phyloP scores from a whole-genome alignment of 2,113 vertebrate genomes.

The Microtus richardsoni region DNA sequence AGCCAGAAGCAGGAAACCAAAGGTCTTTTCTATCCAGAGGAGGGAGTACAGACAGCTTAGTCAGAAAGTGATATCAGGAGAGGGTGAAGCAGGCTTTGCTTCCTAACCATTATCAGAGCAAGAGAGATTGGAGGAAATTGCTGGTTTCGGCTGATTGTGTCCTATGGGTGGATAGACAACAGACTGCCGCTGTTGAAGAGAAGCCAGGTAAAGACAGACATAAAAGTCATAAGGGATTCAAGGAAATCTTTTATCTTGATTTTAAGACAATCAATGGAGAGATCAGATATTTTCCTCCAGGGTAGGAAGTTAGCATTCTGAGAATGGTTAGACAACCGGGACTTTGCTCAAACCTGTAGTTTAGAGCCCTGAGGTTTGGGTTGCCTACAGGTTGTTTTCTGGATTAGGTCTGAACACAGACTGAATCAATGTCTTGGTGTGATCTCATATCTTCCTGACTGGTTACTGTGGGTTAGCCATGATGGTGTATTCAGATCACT shows the following conservation, averaged over 20 bases:
- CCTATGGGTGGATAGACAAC: background rate
- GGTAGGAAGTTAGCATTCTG: too few relatives aligned
- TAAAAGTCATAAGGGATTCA: background rate
- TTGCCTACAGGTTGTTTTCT: background rate
- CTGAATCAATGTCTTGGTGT: background rate
- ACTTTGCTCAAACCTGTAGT: background rate
- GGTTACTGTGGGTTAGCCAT: background rate
- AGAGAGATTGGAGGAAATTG: background rate
- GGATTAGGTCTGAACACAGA: background rate
- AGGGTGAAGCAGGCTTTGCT: background rate
- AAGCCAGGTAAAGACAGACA: background rate
- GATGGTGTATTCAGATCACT: background rate
- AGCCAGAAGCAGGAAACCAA: background rate
- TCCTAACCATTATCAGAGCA: background rate
- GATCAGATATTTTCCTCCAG: too few relatives aligned
- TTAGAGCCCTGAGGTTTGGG: background rate
- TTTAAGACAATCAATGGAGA: background rate
- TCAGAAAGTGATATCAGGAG: conserved; percentile 43
- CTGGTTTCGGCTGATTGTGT: background rate
- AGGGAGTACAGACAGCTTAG: conserved; percentile 21
- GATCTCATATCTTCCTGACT: background rate
- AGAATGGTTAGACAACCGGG: too few relatives aligned
- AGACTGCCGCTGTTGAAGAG: background rate
- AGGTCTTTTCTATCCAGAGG: background rate
- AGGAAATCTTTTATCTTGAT: background rate